Conservation (phyloP, 1,140 invertebrate genomes). For the Nasonia longicornis region DNA sequence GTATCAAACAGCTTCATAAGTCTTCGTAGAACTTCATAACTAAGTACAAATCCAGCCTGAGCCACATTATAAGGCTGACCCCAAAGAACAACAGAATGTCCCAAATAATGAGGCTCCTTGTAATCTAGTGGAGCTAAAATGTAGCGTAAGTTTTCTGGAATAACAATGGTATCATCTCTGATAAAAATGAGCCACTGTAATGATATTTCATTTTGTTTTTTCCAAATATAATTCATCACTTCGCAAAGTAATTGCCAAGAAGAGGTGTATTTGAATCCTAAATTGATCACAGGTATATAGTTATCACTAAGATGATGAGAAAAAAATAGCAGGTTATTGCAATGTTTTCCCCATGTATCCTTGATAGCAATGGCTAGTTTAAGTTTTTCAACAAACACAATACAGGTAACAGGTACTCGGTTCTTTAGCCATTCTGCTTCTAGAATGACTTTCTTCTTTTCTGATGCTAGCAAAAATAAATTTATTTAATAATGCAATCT, state of each 20-base stretch:
- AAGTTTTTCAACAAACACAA: constrained; percentile 62
- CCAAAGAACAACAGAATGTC: constrained; percentile 68
- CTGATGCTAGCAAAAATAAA: constrained; percentile 18
- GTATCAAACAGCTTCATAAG: constrained; percentile 63
- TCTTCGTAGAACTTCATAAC: constrained; percentile 60
- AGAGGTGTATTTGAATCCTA: constrained; percentile 60
- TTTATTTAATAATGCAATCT: not conserved
- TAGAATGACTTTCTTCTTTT: constrained; percentile 36
- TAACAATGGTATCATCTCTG: constrained; percentile 68
- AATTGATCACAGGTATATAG: constrained; percentile 55
- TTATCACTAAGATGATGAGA: constrained; percentile 49
- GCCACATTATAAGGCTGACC: constrained; percentile 68
- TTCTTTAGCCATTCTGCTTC: constrained; percentile 62
- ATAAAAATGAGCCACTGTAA: constrained; percentile 69
- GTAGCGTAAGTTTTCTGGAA: constrained; percentile 68
- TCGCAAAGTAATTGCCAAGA: constrained; percentile 69
- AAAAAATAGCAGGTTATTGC: constrained; percentile 65
- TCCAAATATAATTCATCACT: constrained; percentile 62
- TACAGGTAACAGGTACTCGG: constrained; percentile 61
- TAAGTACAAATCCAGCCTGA: constrained; percentile 70
- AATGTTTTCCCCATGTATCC: constrained; percentile 63
- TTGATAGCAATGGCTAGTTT: constrained; percentile 57
- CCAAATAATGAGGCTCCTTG: constrained; percentile 67
- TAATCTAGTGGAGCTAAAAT: constrained; percentile 64
- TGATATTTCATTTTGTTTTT: constrained; percentile 29